Base-by-base conservation (phyloP, 1,140 invertebrate genomes). In the Caenorhabditis briggsae region DNA sequence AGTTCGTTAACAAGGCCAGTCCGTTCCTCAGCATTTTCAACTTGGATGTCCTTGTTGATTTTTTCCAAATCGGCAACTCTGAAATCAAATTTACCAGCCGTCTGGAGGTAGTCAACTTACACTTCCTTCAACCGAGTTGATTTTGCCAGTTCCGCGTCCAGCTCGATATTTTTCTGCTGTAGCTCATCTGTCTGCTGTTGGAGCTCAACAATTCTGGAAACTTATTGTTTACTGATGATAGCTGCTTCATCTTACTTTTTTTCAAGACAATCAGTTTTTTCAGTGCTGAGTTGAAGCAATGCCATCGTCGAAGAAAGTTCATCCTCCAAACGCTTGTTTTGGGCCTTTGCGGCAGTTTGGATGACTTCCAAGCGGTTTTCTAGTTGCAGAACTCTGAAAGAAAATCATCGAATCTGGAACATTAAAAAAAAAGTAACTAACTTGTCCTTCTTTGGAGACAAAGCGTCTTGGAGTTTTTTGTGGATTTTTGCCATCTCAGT, bases 351-450 rank as follows among this genome's bases (percentile, higher is more conserved):
- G 8, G 33, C 64, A 25, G 33, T 43, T n/a, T 70, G 64, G 41
- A 46, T 46, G 18, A 70, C 64, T 70, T 70, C 64, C 12, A 70
- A 18, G 64, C 64, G 64, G n/a, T 18, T 46, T 46, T 70, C 64
- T 41, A 70, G 64, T 7, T 64, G 61, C 0, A 64, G 61, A 33
- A 64, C 9, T 33, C 33, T 33, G 33, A 64, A 41, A 41, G 33
- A 64, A 33, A 64, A 64, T 11, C 3, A 64, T 12, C 9, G 20
- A 33, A 33, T 33, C 33, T 33, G 33, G 33, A 33, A 33, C 33
- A 33, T 33, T 2, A 16, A 33, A 33, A 64, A 11, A 33, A 33
- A n/a, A 9, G 33, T 8, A 33, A n/a, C 33, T 64, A 14, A 64
- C 61, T 64, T 64, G 23, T 64, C 61, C 33, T 33, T 64, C 16